Evolutionary conservation across 2,888 invertebrate species (phyloP).

Genomic region (Harpagoxenus sublaevis): DNA sequence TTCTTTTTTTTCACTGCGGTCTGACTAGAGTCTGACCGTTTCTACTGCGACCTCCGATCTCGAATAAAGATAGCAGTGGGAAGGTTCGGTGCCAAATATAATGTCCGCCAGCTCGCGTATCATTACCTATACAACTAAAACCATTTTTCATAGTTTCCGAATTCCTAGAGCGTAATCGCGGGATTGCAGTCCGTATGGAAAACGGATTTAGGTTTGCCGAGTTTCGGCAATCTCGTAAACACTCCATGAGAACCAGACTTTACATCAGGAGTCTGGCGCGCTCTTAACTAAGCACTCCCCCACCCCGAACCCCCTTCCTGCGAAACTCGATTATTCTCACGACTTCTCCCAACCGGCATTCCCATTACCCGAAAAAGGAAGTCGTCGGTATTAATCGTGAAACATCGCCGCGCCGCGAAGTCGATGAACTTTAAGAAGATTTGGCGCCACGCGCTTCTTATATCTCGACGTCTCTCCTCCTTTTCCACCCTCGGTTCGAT

Average conservation of each 20-base stretch:
- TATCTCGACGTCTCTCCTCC: neutral
- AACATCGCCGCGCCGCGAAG: constrained; percentile 33
- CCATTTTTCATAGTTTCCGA: constrained; percentile 22
- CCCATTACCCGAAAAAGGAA: constrained; percentile 6
- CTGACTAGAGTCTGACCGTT: neutral
- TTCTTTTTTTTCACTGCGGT: neutral
- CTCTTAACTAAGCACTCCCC: constrained; percentile 27
- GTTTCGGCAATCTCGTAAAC: constrained; percentile 38
- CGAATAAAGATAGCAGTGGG: neutral
- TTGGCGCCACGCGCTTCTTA: constrained; percentile 38
- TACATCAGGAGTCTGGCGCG: constrained; percentile 16
- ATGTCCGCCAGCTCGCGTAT: neutral
- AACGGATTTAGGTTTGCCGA: constrained; percentile 31
- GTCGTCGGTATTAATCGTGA: constrained; percentile 42
- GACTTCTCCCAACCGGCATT: constrained; percentile 24
- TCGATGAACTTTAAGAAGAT: constrained; percentile 51
- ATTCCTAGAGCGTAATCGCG: constrained; percentile 25
- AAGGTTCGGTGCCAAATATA: neutral
- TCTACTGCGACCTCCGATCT: neutral
- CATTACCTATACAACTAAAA: neutral
- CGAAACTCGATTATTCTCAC: constrained; percentile 39
- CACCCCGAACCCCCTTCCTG: neutral
- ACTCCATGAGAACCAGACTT: constrained; percentile 3
- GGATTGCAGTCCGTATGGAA: constrained; percentile 32
- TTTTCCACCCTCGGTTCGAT: too few species aligned